Percentiles rank a stretch among this genome's conserved stretches.
These are phyloP conservation scores for Meteorus cinctellus DNA, from an alignment of 2,888 invertebrate genomes.

Conservation along the genomic window DNA sequence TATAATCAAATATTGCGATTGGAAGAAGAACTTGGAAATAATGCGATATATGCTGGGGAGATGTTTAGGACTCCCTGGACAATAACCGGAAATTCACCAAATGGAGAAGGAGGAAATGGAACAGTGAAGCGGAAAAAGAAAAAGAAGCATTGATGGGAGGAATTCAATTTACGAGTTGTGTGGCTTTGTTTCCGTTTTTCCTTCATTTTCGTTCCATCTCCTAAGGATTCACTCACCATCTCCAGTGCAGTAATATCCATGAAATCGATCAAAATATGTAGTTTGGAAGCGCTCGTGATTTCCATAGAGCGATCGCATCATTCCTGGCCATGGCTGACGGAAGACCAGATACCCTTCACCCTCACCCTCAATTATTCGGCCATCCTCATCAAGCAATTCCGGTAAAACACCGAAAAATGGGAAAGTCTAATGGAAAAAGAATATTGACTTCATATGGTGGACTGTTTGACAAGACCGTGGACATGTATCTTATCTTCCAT, in stretches of 20 bases:
- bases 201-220: neutral
- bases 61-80: slow-evolving; percentile 57
- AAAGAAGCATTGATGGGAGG: neutral
- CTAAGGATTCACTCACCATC: slow-evolving; percentile 83
- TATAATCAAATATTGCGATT: slow-evolving; percentile 69
- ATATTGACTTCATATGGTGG: no score
- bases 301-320: slow-evolving; percentile 95
- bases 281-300: slow-evolving; percentile 93
- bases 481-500: neutral
- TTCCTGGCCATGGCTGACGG: slow-evolving; percentile 96
- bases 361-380: slow-evolving; percentile 87
- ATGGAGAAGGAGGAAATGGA: neutral
- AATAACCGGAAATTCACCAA: neutral
- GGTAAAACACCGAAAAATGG: slow-evolving; percentile 99
- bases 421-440: slow-evolving; percentile 79
- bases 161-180: neutral
- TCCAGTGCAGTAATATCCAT: slow-evolving; percentile 97
- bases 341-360: slow-evolving; percentile 98
- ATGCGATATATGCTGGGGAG: slow-evolving; percentile 63
- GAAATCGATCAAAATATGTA: slow-evolving; percentile 96
- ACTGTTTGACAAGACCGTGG: no score
- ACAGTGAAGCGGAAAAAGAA: slow-evolving; percentile 11
- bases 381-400: slow-evolving; percentile 89
- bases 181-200: neutral
- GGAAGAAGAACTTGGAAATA: slow-evolving; percentile 66